Evolutionary conservation across 2,113 vertebrate species (phyloP), one percentile per base, ranked within the genome.

Genomic region (Oreotrochilus melanogaster): DNA sequence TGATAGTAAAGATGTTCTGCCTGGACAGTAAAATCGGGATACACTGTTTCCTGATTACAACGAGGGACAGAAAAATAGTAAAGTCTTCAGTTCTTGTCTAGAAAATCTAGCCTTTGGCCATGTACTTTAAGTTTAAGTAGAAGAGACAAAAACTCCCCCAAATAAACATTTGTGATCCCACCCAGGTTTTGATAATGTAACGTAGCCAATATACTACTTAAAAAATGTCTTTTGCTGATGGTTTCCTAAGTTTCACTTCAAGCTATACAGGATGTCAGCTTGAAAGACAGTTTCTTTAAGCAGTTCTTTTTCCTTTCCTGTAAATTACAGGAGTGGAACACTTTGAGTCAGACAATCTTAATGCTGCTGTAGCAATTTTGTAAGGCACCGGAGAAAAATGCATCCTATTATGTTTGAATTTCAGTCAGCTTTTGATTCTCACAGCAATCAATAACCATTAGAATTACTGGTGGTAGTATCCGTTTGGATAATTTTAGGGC

Each of bases 371-470:
- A 88, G 93, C 94, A 96, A 64, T 95, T 97, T 92, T 64, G 42
- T 65, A 64, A 89, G 88, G 93, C 83, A 93, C 66, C 86, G 90
- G 86, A 96, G 83, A 81, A 96, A 94, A 96, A 96, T 86, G 61
- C 80, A 35, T 79, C 4, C 2, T 82, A 71, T 81, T 95, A 80
- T 64, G 86, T 91, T 93, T 85, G 89, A 91, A 92, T 95, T 95
- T 84, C 88, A 88, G 65, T 78, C 92, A 90, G 64, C 71, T 80
- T 83, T 92, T 90, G n/a, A 80, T 93, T 58, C 62, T 81, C 61
- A 22, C 23, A 70, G 50, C 64, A 90, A 94, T 96, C 95, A 94
- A 96, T 96, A 95, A 76, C 78, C 78, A 89, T 87, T 94, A 93
- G 35, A 92, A 43, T 57, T 84, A 67, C 62, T 85, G 64, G 65